Base-by-base conservation (phyloP, 2,797 vertebrate species). In the Gallirallus australis region DNA sequence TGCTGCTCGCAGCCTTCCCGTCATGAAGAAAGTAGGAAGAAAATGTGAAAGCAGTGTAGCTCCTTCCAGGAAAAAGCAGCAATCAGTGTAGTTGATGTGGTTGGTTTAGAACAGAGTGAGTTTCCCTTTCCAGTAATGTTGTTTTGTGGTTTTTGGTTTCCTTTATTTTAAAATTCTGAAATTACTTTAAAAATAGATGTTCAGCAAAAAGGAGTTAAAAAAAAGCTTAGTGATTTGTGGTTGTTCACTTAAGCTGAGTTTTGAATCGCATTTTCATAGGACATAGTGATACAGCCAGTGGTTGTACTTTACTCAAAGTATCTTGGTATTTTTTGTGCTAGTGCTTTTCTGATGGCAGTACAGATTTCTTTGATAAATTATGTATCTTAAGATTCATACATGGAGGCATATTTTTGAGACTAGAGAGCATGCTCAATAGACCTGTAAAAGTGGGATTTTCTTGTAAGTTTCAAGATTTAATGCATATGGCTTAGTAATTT, bases 101-200 rank as follows among this genome's bases (percentile, higher is more conserved):
- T 30, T 81, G 30, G 15, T 37, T 13, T 28, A 42, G 48, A 53
- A 63, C 9, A 11, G 6, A 31, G 12, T 65, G 63, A 8, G 5
- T 76, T 76, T 84, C 35, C 35, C 68, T 83, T 80, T 18, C 33
- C 15, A 35, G 9, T 60, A 31, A 14, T 13, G 17, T 63, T 27
- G 9, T 33, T 72, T 69, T 78, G 19, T 47, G 19, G 10, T 47
- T 47, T 47, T 47, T 47, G 47, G 19, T 47, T 23, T 47, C 21
- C 21, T 47, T 47, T 47, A 37, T 47, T 47, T 47, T 23, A 16
- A 12, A 47, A 47, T 59, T 72, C 65, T 90, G 88, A 93, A 96
- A 69, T 86, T 35, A 66, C 48, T 89, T 96, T 71, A 73, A 94
- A 89, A 65, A 45, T 91, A 91, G 75, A 87, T 94, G 39, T 88